Evolutionary conservation across 23 tunicate species (phyloP), one percentile per base, ranked within the genome.

Genomic region (Botrylloides violaceus): DNA sequence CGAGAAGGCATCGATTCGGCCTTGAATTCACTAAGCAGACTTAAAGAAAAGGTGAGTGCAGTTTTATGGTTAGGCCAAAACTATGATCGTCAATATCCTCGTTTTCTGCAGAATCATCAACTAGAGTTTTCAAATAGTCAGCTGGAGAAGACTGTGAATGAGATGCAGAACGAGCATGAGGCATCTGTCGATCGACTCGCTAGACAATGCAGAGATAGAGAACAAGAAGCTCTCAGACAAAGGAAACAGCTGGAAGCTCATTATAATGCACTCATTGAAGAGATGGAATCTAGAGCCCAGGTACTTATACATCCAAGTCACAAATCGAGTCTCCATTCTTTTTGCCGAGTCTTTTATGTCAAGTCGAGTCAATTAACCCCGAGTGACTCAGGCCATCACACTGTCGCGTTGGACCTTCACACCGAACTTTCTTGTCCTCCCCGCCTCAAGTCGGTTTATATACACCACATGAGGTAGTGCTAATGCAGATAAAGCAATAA

Each of bases 171-270:
- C 29, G 87, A 85, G 59, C 96, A 88, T 39, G 83, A 85, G 50
- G 66, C 87, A 43, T 88, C 96, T 62, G 96, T 88, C 33, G 96
- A 88, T 66, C 71, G 96, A 1, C 76, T 88, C 23, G 87, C 87
- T 20, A 80, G 66, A 5, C 71, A 85, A 77, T 88, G 96, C 70
- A 72, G 96, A 61, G 96, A 88, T 1, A 53, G 96, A 66, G 96
- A 88, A 36, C 83, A 81, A 47, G 87, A 88, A 27, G 79, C 83
- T 21, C 71, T 49, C 24, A 58, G 83, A 34, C 87, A 88, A 38
- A 72, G 87, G 71, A 81, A 81, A 77, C 83, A 82, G 56, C 59
- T 88, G 76, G 87, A 88, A 34, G 83, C 81, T 55, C 96, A 88
- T 71, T 88, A 81, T 30, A 81, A 88, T 39, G 87, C 83, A n/a